Percentiles rank a stretch among this genome's conserved stretches.
Evolutionary conservation across 2,888 invertebrate genomes (phyloP).

Genomic region (Iphiclides podalirius): DNA sequence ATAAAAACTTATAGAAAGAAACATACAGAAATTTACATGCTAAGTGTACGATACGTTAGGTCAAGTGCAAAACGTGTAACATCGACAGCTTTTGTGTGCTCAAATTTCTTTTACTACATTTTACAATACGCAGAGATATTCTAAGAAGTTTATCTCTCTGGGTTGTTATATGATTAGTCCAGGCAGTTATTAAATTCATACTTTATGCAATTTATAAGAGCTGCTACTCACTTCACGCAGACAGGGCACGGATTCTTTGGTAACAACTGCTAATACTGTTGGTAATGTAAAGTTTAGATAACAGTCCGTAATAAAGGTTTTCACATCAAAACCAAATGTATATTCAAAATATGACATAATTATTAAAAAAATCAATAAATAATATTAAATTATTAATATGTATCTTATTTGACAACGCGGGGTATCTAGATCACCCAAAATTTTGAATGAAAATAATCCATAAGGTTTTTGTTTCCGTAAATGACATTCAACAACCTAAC

Average conservation of each 20-base stretch:
- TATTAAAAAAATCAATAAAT: constrained; percentile 48
- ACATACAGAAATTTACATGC: too few relatives aligned
- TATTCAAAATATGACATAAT: constrained; percentile 66
- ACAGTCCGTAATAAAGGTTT: constrained; percentile 31
- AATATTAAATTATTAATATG: constrained; percentile 23
- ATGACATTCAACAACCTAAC: neutral
- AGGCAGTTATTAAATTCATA: too few relatives aligned
- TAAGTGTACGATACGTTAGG: too few relatives aligned
- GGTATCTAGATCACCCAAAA: constrained; percentile 55
- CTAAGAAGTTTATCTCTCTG: too few relatives aligned
- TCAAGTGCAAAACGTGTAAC: too few relatives aligned
- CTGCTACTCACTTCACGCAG: constrained; percentile 53
- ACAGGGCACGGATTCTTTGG: constrained; percentile 51
- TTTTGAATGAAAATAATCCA: constrained; percentile 53
- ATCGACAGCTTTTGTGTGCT: too few relatives aligned
- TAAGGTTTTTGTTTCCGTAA: constrained; percentile 35
- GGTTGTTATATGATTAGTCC: too few relatives aligned
- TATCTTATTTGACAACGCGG: constrained; percentile 35
- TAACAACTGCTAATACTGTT: constrained; percentile 49
- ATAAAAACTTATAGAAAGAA: too few relatives aligned
- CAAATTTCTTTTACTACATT: too few relatives aligned
- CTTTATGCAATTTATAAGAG: too few relatives aligned
- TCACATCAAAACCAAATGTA: constrained; percentile 45
- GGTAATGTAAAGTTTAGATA: constrained; percentile 38
- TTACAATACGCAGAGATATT: too few relatives aligned